A percentile compares a stretch with the other conserved stretches of the same genome.
phyloP scores from a whole-genome alignment of 1,140 invertebrate genomes.

The Pogonomyrmex barbatus region DNA sequence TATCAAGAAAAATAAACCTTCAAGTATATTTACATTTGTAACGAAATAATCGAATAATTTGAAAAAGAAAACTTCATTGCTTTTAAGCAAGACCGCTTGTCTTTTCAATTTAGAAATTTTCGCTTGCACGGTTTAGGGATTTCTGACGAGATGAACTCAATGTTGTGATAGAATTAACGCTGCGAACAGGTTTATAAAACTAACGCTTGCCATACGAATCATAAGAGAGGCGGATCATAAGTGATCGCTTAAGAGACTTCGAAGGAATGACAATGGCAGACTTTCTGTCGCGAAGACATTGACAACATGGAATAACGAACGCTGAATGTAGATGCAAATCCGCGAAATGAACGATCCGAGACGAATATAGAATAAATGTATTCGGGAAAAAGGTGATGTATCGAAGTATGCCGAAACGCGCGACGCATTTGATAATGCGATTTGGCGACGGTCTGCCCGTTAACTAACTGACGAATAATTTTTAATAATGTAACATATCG shows the following conservation, averaged over 20 bases:
- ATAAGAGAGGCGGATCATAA: slow-evolving; percentile 35
- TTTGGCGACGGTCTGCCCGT: slow-evolving; percentile 72
- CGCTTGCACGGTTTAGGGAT: slow-evolving; percentile 4
- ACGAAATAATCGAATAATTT: neutral
- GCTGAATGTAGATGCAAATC: slow-evolving; percentile 18
- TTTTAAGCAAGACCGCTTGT: neutral
- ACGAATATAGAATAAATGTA: slow-evolving; percentile 9
- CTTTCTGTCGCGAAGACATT: neutral
- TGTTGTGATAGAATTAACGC: slow-evolving; percentile 52
- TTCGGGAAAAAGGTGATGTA: neutral
- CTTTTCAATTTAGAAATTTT: neutral
- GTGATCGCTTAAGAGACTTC: slow-evolving; percentile 26
- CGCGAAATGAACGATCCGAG: slow-evolving; percentile 44
- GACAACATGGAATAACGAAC: slow-evolving; percentile 22
- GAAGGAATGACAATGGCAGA: slow-evolving; percentile 12
- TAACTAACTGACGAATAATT: slow-evolving; percentile 77
- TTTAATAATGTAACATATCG: slow-evolving; percentile 81
- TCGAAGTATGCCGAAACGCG: slow-evolving; percentile 42
- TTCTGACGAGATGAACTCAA: slow-evolving; percentile 30
- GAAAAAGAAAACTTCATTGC: neutral
- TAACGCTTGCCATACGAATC: slow-evolving; percentile 52
- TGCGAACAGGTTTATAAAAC: slow-evolving; percentile 54
- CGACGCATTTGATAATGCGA: slow-evolving; percentile 73
- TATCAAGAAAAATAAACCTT: neutral
- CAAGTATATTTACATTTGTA: neutral